Base-by-base conservation (phyloP, 2,888 invertebrate species). In the Drosophila longiperda region DNA sequence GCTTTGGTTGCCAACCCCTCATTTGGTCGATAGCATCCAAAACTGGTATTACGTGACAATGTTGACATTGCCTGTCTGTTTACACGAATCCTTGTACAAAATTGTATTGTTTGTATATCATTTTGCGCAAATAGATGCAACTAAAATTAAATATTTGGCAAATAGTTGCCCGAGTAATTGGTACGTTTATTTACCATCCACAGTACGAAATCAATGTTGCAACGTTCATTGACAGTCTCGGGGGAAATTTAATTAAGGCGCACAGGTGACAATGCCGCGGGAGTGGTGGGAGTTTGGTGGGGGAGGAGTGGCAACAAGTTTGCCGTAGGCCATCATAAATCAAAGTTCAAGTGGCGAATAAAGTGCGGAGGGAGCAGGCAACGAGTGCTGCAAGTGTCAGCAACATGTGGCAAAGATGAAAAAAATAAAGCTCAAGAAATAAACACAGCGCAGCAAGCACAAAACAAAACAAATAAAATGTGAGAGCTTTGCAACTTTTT, bases 311-410 rank as follows among this genome's bases (percentile, higher is more conserved):
- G 68, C 26, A 17, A 26, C 33, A 66, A 61, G 61, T 66, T 76
- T 76, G 26, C 63, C 50, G 54, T 42, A 36, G 67, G 66, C 69
- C 50, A 62, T 75, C 88, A 88, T 86, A 86, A 86, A 86, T 86
- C 85, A 86, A 80, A 78, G 78, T 63, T 73, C 64, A 75, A 75
- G 73, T 59, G 71, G 59, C 48, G 59, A 29, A 45, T 36, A 42
- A 52, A 60, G 11, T 17, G 32, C 26, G 11, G 48, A n/a, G n/a
- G 23, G 54, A 12, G 70, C 45, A 12, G 49, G 33, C 36, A 48
- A 58, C 73, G 71, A 77, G 77, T 82, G 84, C 85, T 87, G 87
- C 83, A 89, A 88, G 75, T 88, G 89, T 89, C 87, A 88, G 90
- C 89, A 89, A 90, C 89, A 89, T 90, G 90, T 89, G 90, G 87